Evolutionary conservation across 1,140 invertebrate genomes (phyloP).

Genomic region (Cylas formicarius): DNA sequence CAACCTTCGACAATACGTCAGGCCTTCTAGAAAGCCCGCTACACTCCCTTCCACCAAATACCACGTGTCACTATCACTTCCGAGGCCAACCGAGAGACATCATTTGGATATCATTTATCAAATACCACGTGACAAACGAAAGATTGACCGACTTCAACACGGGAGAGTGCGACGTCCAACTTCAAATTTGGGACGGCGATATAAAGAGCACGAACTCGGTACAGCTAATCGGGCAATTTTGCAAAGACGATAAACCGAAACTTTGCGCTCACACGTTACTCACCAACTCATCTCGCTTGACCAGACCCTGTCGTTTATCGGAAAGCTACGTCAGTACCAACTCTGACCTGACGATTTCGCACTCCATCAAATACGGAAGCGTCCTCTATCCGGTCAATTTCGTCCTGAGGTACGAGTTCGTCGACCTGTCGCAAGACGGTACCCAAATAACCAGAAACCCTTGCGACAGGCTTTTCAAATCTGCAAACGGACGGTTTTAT

Average conservation of each 20-base stretch:
- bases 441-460: conserved; percentile 50
- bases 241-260: conserved; percentile 64
- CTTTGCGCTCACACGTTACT: conserved; percentile 69
- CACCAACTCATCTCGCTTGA: conserved; percentile 63
- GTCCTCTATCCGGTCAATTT: conserved; percentile 71
- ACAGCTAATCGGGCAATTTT: conserved; percentile 64
- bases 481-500: conserved; percentile 54
- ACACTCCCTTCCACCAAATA: conserved; percentile 76
- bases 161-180: conserved; percentile 63
- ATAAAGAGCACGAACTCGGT: conserved; percentile 44
- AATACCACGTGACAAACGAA: conserved; percentile 67
- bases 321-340: conserved; percentile 72
- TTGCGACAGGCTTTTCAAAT: conserved; percentile 55
- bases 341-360: conserved; percentile 62
- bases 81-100: conserved; percentile 63
- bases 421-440: conserved; percentile 55
- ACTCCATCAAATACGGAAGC: conserved; percentile 67
- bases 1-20: conserved; percentile 63
- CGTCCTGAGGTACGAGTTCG: conserved; percentile 72
- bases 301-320: conserved; percentile 59
- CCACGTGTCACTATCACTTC: conserved; percentile 79
- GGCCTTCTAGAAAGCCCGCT: conserved; percentile 70
- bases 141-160: conserved; percentile 54
- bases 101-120: conserved; percentile 78
- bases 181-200: conserved; percentile 67